These are phyloP conservation scores for Drosophila suzukii DNA, from an alignment of 1,140 invertebrate species.

Conservation along the genomic window DNA sequence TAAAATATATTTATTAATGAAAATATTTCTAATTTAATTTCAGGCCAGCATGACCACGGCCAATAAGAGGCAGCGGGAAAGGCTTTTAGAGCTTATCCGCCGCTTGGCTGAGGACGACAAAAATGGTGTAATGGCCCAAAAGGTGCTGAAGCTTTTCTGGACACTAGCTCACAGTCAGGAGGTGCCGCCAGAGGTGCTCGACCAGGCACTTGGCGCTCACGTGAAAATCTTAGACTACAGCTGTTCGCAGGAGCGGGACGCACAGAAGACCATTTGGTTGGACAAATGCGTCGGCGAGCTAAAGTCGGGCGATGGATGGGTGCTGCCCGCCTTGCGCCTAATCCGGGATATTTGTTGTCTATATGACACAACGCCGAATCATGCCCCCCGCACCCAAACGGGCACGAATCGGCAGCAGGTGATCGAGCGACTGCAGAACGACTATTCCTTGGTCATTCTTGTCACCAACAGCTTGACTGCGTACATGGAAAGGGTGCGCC, in stretches of 20 bases:
- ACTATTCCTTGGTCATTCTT: conserved; percentile 96
- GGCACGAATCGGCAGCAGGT: conserved; percentile 90
- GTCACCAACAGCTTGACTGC: conserved; percentile 96
- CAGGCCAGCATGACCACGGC: conserved; percentile 98
- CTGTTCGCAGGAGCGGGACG: conserved; percentile 97
- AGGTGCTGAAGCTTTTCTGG: conserved; percentile 98
- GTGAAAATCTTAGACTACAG: conserved; percentile 99
- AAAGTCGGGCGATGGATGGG: conserved; percentile 94
- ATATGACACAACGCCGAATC: conserved; percentile 92
- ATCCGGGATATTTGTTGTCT: conserved; percentile 98
- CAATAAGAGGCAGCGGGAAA: conserved; percentile 97
- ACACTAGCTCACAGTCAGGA: conserved; percentile 98
- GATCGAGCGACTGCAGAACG: conserved; percentile 95
- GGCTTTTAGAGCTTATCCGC: conserved; percentile 96
- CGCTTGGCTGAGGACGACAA: conserved; percentile 98
- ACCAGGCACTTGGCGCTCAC: conserved; percentile 97
- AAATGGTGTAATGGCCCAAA: conserved; percentile 99
- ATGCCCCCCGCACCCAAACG: conserved; percentile 88
- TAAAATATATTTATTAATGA: background rate
- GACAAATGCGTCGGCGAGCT: conserved; percentile 98
- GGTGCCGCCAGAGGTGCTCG: conserved; percentile 98
- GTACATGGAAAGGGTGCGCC: conserved; percentile 95
- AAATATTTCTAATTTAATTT: conserved; percentile 28
- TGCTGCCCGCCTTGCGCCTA: conserved; percentile 96
- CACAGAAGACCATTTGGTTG: conserved; percentile 97